Evolutionary conservation across 2,113 vertebrate species (phyloP).

Genomic region (Barbus barbus): DNA sequence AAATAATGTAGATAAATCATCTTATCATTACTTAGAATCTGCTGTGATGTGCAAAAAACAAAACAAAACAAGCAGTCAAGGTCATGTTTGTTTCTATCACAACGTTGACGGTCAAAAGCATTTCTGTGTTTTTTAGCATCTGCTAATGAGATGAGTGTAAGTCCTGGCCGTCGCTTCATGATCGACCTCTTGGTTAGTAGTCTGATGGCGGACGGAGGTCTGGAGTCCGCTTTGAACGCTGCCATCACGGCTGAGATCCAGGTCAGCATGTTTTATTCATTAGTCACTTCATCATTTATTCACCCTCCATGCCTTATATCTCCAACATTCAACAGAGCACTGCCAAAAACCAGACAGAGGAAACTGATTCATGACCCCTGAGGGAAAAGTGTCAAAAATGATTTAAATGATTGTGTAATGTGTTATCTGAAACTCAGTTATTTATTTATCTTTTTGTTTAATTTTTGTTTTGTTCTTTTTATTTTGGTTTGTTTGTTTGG

Average conservation of each 20-base stretch:
- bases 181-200: constrained; percentile 97
- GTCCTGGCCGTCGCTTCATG: constrained; percentile 95
- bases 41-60: too few species aligned
- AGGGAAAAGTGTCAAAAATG: not conserved
- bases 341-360: not conserved
- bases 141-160: constrained; percentile 91
- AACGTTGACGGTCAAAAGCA: not conserved
- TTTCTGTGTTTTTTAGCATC: constrained; percentile 75
- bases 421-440: not conserved
- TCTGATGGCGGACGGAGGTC: constrained; percentile 95
- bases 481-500: too few species aligned
- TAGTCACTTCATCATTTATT: constrained; percentile 28
- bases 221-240: constrained; percentile 92
- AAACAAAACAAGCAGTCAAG: too few species aligned
- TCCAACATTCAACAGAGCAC: not conserved
- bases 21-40: too few species aligned
- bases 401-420: not conserved
- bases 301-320: not conserved
- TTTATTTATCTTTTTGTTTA: not conserved
- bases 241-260: constrained; percentile 97
- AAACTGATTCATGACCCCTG: not conserved
- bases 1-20: too few species aligned
- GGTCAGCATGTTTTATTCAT: constrained; percentile 70
- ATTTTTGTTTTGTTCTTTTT: not conserved
- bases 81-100: not conserved